These are phyloP conservation scores for Chionis minor DNA, from an alignment of 2,113 vertebrate genomes.

Conservation along the genomic window DNA sequence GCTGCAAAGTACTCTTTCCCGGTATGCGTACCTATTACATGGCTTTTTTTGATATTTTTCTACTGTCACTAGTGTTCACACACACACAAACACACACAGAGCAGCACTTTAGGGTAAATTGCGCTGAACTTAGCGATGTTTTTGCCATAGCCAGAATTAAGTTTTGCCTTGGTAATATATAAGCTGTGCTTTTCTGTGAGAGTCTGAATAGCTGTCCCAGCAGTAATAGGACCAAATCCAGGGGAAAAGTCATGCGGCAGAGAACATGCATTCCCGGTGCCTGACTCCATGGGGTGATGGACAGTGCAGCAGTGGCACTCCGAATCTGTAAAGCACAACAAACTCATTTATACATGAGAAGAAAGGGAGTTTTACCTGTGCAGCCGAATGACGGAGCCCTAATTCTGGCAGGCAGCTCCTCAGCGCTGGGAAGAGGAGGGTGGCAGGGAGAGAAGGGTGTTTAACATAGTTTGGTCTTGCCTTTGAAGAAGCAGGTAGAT, in stretches of 20 bases:
- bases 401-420: neutral
- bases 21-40: neutral
- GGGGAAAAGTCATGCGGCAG: slow-evolving; percentile 1
- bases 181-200: neutral
- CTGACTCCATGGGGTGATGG: neutral
- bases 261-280: neutral
- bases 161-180: slow-evolving; percentile 17
- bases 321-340: neutral
- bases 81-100: neutral
- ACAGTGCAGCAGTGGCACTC: neutral
- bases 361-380: neutral
- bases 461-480: neutral
- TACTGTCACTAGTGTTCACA: neutral
- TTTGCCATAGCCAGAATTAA: neutral
- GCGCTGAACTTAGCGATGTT: neutral
- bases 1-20: neutral
- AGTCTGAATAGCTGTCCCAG: neutral
- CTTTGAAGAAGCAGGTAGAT: neutral
- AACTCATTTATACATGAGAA: neutral
- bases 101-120: neutral
- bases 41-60: neutral
- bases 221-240: neutral
- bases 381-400: neutral
- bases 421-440: neutral
- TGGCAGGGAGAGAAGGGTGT: neutral